Evolutionary conservation across 2,113 vertebrate species (phyloP).

Genomic region (Heliornis fulica): DNA sequence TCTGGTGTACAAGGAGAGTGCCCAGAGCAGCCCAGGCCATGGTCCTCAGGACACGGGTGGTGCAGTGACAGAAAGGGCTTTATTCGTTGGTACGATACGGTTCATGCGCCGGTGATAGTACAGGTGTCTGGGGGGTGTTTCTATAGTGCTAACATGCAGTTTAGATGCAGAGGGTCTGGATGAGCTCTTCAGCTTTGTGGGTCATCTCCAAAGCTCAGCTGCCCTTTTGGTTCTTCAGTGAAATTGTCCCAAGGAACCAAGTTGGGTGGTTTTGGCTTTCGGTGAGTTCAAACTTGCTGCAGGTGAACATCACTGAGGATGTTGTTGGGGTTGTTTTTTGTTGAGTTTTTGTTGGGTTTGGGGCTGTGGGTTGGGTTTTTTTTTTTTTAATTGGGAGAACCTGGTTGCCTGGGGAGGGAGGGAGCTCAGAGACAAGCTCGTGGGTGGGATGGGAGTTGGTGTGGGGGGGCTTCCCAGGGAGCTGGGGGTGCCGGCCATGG

Average conservation of each 20-base stretch:
- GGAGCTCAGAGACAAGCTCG: background rate
- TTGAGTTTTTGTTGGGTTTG: no score
- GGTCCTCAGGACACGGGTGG: background rate
- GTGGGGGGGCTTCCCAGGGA: background rate
- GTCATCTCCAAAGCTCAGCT: background rate
- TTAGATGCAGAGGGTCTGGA: conserved; percentile 22
- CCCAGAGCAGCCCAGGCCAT: background rate
- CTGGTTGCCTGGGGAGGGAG: background rate
- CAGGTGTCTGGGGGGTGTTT: background rate
- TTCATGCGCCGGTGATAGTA: conserved; percentile 44
- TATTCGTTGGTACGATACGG: conserved; percentile 61
- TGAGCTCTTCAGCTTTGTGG: background rate
- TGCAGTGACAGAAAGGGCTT: conserved; percentile 69
- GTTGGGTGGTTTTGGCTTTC: background rate
- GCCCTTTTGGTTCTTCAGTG: background rate
- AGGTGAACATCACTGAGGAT: background rate
- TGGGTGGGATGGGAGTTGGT: background rate
- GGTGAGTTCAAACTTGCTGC: background rate
- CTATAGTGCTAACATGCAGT: conserved; percentile 61
- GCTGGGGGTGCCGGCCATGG: accelerated
- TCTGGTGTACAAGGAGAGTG: accelerated
- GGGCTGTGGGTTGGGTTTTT: no score
- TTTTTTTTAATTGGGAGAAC: background rate
- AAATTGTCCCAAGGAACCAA: background rate
- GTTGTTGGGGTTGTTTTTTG: no score